phyloP scores from a whole-genome alignment of 1,140 invertebrate species.

The Amphibalanus amphitrite region DNA sequence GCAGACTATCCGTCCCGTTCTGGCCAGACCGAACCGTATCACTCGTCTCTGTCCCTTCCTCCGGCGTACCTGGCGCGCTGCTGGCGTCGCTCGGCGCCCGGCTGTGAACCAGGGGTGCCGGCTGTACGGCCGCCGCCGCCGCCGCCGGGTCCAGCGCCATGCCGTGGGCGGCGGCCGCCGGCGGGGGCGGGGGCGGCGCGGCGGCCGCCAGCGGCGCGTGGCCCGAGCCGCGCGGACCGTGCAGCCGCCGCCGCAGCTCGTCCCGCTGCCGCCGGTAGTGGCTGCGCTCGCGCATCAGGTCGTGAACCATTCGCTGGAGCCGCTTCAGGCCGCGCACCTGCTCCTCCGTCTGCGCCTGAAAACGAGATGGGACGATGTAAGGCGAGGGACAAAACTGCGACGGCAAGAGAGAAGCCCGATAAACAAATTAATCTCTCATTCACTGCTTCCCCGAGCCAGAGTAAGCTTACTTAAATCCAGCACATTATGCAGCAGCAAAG shows the following conservation, averaged over 20 bases:
- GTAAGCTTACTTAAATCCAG: too few relatives aligned
- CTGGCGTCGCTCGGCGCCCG: conserved; percentile 9
- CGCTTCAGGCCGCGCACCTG: not conserved
- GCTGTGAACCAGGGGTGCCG: conserved; percentile 8
- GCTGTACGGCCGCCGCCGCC: conserved; percentile 10
- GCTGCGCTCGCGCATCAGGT: not conserved
- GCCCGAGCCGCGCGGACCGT: conserved; percentile 4
- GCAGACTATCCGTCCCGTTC: too few relatives aligned
- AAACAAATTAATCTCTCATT: too few relatives aligned
- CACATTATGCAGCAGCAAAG: too few relatives aligned
- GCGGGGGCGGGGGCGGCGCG: conserved; percentile 18
- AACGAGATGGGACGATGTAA: too few relatives aligned
- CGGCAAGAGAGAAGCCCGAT: too few relatives aligned
- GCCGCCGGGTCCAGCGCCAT: conserved; percentile 11
- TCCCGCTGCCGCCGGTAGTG: not conserved
- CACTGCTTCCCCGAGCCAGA: too few relatives aligned
- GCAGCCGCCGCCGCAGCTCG: not conserved
- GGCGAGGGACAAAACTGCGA: too few relatives aligned
- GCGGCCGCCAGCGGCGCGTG: not conserved
- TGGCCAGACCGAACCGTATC: too few relatives aligned
- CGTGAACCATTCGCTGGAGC: not conserved
- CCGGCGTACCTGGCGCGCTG: too few relatives aligned
- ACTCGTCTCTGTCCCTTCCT: too few relatives aligned
- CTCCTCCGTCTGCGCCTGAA: not conserved
- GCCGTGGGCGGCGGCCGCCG: conserved; percentile 18